Evolutionary conservation across 2,113 vertebrate species (phyloP).

Genomic region (Eublepharis macularius): DNA sequence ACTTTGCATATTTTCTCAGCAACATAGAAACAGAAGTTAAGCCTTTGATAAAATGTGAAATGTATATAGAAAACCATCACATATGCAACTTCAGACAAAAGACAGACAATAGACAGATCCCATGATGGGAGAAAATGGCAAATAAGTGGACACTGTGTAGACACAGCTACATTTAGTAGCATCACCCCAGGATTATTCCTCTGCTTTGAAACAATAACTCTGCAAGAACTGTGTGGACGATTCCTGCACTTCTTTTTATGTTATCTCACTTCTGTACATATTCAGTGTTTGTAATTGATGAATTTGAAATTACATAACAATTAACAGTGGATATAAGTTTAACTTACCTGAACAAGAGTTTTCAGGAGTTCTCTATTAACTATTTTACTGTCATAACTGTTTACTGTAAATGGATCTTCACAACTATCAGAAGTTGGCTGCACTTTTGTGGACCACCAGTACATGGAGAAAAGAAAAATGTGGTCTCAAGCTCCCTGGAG

Average conservation of each 20-base stretch:
- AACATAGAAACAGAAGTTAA: neutral
- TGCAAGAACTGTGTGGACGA: neutral
- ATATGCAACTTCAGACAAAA: neutral
- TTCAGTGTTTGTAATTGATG: neutral
- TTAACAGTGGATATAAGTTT: accelerated
- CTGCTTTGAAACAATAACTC: neutral
- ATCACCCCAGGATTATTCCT: neutral
- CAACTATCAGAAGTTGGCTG: neutral
- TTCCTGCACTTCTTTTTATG: neutral
- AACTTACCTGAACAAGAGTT: neutral
- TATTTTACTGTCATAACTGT: too few species aligned
- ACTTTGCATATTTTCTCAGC: neutral
- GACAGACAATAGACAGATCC: neutral
- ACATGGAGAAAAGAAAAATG: accelerated
- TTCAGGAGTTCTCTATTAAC: neutral
- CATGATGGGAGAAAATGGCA: neutral
- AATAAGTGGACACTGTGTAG: neutral
- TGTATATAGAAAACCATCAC: neutral
- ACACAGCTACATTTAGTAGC: neutral
- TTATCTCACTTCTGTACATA: neutral
- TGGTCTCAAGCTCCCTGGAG: neutral
- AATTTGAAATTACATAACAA: neutral
- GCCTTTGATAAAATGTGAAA: neutral
- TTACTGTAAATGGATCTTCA: accelerated
- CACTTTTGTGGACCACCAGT: accelerated